phyloP scores from a whole-genome alignment of 2,113 vertebrate genomes.

The Gorilla gorilla region DNA sequence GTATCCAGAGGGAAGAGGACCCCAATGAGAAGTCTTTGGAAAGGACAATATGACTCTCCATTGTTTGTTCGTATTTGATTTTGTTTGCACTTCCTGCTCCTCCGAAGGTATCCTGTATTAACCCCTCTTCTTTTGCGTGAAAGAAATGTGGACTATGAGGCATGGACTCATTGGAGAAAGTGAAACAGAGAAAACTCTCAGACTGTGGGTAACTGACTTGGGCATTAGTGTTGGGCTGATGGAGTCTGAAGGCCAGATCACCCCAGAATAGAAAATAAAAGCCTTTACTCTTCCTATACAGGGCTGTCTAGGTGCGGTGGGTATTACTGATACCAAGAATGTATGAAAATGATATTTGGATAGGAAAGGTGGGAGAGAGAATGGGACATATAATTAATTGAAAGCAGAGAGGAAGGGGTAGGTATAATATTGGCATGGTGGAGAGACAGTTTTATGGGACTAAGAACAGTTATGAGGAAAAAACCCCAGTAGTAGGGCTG shows the following conservation, averaged over 20 bases:
- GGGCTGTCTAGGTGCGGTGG: background rate
- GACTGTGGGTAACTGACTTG: background rate
- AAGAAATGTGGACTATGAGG: background rate
- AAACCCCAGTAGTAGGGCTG: background rate
- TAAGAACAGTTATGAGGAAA: background rate
- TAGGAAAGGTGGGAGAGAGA: background rate
- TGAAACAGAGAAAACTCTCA: background rate
- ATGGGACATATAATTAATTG: background rate
- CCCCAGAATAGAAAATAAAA: background rate
- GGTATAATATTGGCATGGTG: background rate
- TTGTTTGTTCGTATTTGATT: background rate
- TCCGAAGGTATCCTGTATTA: background rate
- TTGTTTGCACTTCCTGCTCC: background rate
- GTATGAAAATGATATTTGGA: background rate
- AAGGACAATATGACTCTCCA: background rate
- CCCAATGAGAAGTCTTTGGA: slow-evolving; percentile 15
- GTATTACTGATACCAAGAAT: background rate
- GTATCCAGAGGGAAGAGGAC: background rate
- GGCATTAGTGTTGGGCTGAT: background rate
- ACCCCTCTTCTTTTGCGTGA: background rate
- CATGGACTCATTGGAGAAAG: background rate
- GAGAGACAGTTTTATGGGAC: background rate
- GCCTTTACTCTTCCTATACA: background rate
- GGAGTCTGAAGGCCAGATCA: slow-evolving; percentile 3
- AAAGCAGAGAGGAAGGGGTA: background rate